phyloP scores from a whole-genome alignment of 1,140 invertebrate species.

The Monochamus saltuarius region DNA sequence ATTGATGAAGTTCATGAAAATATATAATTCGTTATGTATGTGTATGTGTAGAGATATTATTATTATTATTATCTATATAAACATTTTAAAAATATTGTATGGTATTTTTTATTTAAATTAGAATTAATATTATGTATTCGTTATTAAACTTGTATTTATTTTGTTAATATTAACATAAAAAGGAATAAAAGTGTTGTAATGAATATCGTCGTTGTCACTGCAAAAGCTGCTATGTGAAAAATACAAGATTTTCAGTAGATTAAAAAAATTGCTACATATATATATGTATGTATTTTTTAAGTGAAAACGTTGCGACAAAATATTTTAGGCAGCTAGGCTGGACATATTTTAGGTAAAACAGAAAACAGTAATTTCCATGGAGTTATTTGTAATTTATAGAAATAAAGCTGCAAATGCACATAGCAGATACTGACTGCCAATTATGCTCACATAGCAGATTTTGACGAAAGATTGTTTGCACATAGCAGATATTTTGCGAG shows the following conservation, averaged over 20 bases:
- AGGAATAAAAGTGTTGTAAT: too few species aligned
- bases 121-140: too few species aligned
- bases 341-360: neutral
- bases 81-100: too few species aligned
- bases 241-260: slow-evolving; percentile 1
- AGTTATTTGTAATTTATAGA: slow-evolving; percentile 2
- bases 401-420: neutral
- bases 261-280: neutral
- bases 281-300: slow-evolving; percentile 2
- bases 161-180: too few species aligned
- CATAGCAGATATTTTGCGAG: neutral
- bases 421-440: neutral
- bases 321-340: neutral
- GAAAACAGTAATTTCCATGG: neutral
- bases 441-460: neutral
- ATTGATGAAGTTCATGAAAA: too few species aligned
- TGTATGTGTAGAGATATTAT: too few species aligned
- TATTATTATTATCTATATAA: too few species aligned
- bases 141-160: too few species aligned
- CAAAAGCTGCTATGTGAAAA: slow-evolving; percentile 3
- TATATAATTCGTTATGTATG: too few species aligned
- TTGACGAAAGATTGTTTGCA: neutral
- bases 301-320: neutral
- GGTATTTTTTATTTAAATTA: too few species aligned
- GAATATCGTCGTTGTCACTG: neutral